These are phyloP conservation scores for Loxodonta africana DNA, from an alignment of 2,113 vertebrate species.

Conservation along the genomic window DNA sequence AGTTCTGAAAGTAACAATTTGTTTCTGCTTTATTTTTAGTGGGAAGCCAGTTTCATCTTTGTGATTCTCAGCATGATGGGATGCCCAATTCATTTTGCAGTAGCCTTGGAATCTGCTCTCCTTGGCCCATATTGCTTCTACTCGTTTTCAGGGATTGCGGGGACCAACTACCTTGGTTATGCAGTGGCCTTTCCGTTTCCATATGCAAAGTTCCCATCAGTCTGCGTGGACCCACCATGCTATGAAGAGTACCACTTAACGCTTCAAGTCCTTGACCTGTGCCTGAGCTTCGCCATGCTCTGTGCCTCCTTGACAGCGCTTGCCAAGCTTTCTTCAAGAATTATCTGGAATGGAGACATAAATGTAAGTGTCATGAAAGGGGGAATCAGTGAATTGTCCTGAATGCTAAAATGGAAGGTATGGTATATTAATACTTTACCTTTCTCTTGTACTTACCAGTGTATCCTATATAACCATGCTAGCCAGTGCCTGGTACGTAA, in stretches of 20 bases:
- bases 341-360: slow-evolving; percentile 65
- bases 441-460: neutral
- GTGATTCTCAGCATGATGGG: slow-evolving; percentile 76
- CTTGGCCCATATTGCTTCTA: slow-evolving; percentile 81
- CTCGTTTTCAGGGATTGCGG: slow-evolving; percentile 75
- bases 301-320: slow-evolving; percentile 59
- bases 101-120: slow-evolving; percentile 81
- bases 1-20: slow-evolving; percentile 65
- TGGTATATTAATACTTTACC: neutral
- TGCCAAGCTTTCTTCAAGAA: slow-evolving; percentile 70
- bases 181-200: slow-evolving; percentile 78
- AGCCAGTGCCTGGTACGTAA: too few relatives aligned
- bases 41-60: slow-evolving; percentile 82
- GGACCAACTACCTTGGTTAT: slow-evolving; percentile 77
- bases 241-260: slow-evolving; percentile 75
- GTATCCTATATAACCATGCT: neutral
- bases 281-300: slow-evolving; percentile 58
- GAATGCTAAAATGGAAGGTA: neutral
- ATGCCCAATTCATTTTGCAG: slow-evolving; percentile 78
- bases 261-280: slow-evolving; percentile 54
- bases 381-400: neutral
- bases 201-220: slow-evolving; percentile 62
- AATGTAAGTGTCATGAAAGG: slow-evolving; percentile 46
- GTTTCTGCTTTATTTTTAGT: slow-evolving; percentile 84
- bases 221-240: slow-evolving; percentile 65